Evolutionary conservation across 1,140 invertebrate species (phyloP), one percentile per base, ranked within the genome.

Genomic region (Drosophila oshimai): DNA sequence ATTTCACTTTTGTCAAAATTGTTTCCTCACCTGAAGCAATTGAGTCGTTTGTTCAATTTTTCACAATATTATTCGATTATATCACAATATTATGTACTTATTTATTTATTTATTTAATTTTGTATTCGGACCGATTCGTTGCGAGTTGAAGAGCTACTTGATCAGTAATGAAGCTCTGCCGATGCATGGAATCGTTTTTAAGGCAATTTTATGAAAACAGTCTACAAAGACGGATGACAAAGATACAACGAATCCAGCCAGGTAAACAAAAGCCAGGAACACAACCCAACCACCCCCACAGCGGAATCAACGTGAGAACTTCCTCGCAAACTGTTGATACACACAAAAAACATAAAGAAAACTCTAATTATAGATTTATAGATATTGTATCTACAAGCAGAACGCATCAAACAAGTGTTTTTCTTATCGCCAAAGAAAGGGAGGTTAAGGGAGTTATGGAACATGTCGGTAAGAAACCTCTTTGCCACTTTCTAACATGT

Each of bases 281-380:
- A 61, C 6, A n/a, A n/a, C 12, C 29, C 29, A 64, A 47, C 41
- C 61, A 31, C 33, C 46, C 46, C 44, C 22, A 47, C 15, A 36
- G 29, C 9, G 34, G 49, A 42, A 57, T 31, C 22, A 42, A 47
- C 28, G 57, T 62, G 70, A 28, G 57, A 57, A 61, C 28, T 45
- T 53, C 22, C 20, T 36, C 60, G 26, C 47, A 79, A 44, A 46
- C 39, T 34, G 34, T 47, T 39, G 57, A 60, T 42, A 41, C 36
- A 47, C 49, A 57, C 13, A 55, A 29, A 42, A 57, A 60, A 62
- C 46, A 71, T 51, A 61, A 26, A 62, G 26, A 18, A 33, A 49
- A 41, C 73, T 83, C 68, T 74, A 83, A 81, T 81, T 81, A 83
- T 83, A 83, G 77, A 81, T 73, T 62, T 72, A 69, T 73, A 83